These are phyloP conservation scores for Pipa parva DNA, from an alignment of 2,113 vertebrate genomes.

Conservation along the genomic window DNA sequence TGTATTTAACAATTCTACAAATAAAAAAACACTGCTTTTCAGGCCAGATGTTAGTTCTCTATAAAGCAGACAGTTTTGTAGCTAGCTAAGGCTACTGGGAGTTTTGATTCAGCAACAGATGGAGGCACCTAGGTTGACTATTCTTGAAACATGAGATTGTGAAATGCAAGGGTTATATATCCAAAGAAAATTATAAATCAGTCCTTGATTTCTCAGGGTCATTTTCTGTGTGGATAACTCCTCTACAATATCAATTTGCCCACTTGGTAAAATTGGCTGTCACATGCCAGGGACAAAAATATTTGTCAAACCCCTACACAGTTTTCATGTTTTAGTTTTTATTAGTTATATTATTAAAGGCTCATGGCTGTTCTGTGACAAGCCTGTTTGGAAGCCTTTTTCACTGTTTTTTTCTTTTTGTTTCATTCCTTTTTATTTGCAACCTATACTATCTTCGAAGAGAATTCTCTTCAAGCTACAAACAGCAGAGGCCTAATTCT, in stretches of 20 bases:
- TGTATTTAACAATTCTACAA: too few relatives aligned
- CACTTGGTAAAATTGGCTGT: slow-evolving; percentile 49
- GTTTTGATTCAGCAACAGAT: neutral
- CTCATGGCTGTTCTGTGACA: slow-evolving; percentile 54
- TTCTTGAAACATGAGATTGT: neutral
- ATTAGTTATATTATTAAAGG: slow-evolving; percentile 54
- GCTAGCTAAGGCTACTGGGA: too few relatives aligned
- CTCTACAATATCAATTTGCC: slow-evolving; percentile 48
- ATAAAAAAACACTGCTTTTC: too few relatives aligned
- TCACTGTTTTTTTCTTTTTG: slow-evolving; percentile 43
- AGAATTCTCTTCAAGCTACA: too few relatives aligned
- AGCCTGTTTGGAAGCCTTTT: slow-evolving; percentile 52
- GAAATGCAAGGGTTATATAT: slow-evolving; percentile 5
- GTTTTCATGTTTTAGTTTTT: slow-evolving; percentile 52
- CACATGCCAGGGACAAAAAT: slow-evolving; percentile 54
- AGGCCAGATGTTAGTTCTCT: too few relatives aligned
- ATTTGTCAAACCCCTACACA: slow-evolving; percentile 50
- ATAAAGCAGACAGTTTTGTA: too few relatives aligned
- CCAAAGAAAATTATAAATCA: neutral
- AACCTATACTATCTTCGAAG: neutral
- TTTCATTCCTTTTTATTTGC: neutral
- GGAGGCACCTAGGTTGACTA: neutral
- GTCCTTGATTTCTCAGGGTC: slow-evolving; percentile 44
- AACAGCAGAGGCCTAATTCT: too few relatives aligned
- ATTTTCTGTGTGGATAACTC: slow-evolving; percentile 39